A percentile compares a stretch with the other conserved stretches of the same genome.
phyloP scores from a whole-genome alignment of 2,113 vertebrate species.

The Mobula hypostoma region DNA sequence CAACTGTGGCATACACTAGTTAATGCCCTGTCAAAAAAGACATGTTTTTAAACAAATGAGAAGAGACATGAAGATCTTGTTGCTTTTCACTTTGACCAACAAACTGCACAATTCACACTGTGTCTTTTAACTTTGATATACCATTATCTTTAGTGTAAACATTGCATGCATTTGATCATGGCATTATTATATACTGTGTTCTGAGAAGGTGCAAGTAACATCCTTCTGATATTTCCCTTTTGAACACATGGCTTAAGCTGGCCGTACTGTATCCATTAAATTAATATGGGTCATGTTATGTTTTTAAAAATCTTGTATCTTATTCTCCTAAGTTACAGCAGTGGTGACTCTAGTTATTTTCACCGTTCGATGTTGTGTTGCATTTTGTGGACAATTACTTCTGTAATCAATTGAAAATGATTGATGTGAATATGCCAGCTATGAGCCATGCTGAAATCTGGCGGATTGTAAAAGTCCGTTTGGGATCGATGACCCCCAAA shows the following conservation, averaged over 20 bases:
- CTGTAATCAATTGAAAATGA: neutral
- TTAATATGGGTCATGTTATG: no score
- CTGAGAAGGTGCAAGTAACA: neutral
- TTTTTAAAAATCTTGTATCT: neutral
- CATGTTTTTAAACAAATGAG: neutral
- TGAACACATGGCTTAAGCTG: neutral
- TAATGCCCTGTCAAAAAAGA: neutral
- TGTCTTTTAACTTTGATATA: neutral
- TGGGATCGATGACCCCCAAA: neutral
- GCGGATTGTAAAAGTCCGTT: neutral
- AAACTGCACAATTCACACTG: neutral
- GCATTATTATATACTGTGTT: neutral
- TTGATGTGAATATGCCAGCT: neutral
- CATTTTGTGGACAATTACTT: neutral
- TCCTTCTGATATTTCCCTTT: neutral
- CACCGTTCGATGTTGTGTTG: no score
- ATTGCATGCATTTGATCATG: neutral
- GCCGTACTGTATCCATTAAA: neutral
- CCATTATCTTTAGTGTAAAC: neutral
- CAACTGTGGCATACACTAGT: neutral
- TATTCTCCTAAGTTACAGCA: no score
- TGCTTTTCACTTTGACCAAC: constrained; percentile 6
- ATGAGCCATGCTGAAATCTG: neutral
- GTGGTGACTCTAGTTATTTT: no score
- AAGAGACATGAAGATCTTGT: neutral